These are phyloP conservation scores for Amphimallon solstitiale DNA, from an alignment of 2,888 invertebrate genomes.

Conservation along the genomic window DNA sequence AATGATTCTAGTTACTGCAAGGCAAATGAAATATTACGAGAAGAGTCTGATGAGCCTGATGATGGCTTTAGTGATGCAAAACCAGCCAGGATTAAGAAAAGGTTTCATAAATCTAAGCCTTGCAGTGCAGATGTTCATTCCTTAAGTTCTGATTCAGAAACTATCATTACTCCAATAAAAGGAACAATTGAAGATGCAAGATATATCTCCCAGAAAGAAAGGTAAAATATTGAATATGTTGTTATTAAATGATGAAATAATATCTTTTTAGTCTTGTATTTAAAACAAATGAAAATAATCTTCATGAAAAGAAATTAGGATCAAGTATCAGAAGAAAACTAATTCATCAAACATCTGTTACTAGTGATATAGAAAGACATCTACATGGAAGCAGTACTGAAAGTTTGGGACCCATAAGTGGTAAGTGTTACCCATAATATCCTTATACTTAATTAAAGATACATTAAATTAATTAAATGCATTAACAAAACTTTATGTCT, in stretches of 20 bases:
- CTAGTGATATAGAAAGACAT: conserved; percentile 69
- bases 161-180: conserved; percentile 74
- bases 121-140: conserved; percentile 66
- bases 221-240: conserved; percentile 61
- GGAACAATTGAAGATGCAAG: conserved; percentile 56
- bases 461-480: too few relatives aligned
- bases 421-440: conserved; percentile 31
- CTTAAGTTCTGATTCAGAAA: conserved; percentile 80
- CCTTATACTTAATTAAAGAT: too few relatives aligned
- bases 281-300: conserved; percentile 9
- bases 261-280: background rate
- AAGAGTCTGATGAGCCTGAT: conserved; percentile 60
- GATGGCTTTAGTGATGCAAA: conserved; percentile 55
- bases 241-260: background rate
- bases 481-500: too few relatives aligned
- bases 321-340: conserved; percentile 27
- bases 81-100: conserved; percentile 47
- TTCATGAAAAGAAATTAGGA: conserved; percentile 23
- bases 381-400: conserved; percentile 81
- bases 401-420: conserved; percentile 70
- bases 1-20: conserved; percentile 45
- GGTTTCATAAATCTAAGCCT: conserved; percentile 48
- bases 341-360: conserved; percentile 63
- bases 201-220: conserved; percentile 68
- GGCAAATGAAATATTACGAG: conserved; percentile 52